Evolutionary conservation across 1,140 invertebrate genomes (phyloP), one percentile per base, ranked within the genome.

Genomic region (Drosophila nasuta): DNA sequence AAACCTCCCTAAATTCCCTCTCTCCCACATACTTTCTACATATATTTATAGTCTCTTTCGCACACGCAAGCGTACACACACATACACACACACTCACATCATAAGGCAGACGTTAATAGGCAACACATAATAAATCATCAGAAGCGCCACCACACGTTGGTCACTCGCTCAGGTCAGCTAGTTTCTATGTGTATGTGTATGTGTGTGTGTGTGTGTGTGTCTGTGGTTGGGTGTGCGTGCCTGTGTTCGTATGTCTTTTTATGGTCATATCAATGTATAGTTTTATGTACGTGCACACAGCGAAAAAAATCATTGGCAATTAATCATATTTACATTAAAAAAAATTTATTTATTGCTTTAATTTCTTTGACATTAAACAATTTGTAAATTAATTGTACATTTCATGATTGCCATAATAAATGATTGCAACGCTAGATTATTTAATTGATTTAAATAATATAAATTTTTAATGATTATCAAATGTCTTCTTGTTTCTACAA

Each of bases 111-210:
- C 70, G 79, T 81, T 86, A 86, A 87, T 86, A 86, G 85, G 85
- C 81, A 70, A 81, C 85, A 89, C 85, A 88, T 82, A 79, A 89
- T 89, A 89, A 89, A 89, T 89, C 85, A 89, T 89, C 38, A 49
- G 56, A 59, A 66, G 49, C 77, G 52, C 62, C 57, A 49, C 62
- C 57, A 48, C 66, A 64, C 33, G 59, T 33, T 67, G 81, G 66
- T 57, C 72, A 70, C 56, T 69, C 80, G 81, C 62, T 58, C 62
- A 75, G 73, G 52, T 72, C 57, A 52, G 49, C 7, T 56, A 46
- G 15, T 38, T 13, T n/a, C 52, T 20, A 15, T 49, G 45, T 57
- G 15, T n/a, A 20, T 20, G 20, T 20, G 20, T 20, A 1, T 20
- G 2, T 15, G 11, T 15, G 11, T n/a, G 7, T 15, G 7, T 3